Evolutionary conservation across 2,888 invertebrate genomes (phyloP), one percentile per base, ranked within the genome.

Genomic region (Zaprionus lineosus): DNA sequence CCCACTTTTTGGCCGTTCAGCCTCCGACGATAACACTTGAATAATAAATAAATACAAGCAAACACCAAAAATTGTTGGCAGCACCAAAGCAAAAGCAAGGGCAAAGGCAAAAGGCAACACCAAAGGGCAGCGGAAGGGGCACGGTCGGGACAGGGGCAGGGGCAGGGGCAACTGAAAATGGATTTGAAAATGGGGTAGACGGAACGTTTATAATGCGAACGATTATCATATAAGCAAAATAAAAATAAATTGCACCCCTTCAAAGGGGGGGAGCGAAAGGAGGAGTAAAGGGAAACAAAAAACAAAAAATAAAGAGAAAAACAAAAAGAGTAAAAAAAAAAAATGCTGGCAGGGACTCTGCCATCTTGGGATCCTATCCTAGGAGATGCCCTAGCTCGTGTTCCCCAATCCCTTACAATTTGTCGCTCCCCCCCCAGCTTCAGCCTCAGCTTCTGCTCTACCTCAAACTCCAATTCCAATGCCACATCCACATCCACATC

Each of bases 201-300:
- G 44, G n/a, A 64, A 72, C 75, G 75, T 62, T 83, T 78, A 75
- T 75, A 83, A 84, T 78, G 85, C 85, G 64, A 84, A 75, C 79
- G 83, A 84, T 84, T 79, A 79, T 79, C 79, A 83, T 84, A 83
- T 78, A 83, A 83, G 85, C 72, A 72, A 82, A 74, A 68, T 77
- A 82, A 70, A 67, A 77, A 83, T 81, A 76, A 77, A 76, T 77
- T 79, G 62, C 47, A 44, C 11, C 39, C 39, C 44, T 28, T 46
- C 11, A 29, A 24, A n/a, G n/a, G n/a, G n/a, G n/a, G n/a, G n/a
- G n/a, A n/a, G n/a, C n/a, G n/a, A n/a, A n/a, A n/a, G n/a, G n/a
- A n/a, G n/a, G n/a, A n/a, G n/a, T n/a, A n/a, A n/a, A n/a, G n/a
- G 18, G 24, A 33, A 37, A 44, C 2, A 26, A 18, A 24, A 34